phyloP scores from a whole-genome alignment of 2,888 invertebrate species.

The Pseudeuparius sepicola region DNA sequence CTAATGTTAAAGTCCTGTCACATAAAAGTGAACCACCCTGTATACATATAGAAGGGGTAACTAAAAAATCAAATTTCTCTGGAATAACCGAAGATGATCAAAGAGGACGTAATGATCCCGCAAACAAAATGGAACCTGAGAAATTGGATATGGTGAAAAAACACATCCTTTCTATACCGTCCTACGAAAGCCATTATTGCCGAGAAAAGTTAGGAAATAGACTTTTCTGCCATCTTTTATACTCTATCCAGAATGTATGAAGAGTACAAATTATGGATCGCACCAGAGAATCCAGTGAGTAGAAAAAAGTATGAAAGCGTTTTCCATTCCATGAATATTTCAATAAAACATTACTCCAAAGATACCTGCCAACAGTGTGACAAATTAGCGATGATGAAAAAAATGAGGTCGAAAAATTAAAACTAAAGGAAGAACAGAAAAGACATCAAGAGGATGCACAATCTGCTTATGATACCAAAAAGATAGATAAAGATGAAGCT shows the following conservation, averaged over 20 bases:
- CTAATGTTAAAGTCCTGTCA: too few relatives aligned
- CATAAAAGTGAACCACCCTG: too few relatives aligned
- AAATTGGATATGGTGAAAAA: slow-evolving; percentile 3
- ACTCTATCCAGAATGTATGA: slow-evolving; percentile 3
- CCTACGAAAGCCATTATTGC: slow-evolving; percentile 10
- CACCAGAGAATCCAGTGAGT: slow-evolving; percentile 5
- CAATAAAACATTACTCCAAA: slow-evolving; percentile 5
- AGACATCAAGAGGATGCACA: not conserved
- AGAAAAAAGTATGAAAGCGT: slow-evolving; percentile 4
- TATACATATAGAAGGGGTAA: too few relatives aligned
- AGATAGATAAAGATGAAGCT: too few relatives aligned
- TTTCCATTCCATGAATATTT: slow-evolving; percentile 3
- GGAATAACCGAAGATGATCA: slow-evolving; percentile 5
- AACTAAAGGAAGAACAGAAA: not conserved
- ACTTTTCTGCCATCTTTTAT: too few relatives aligned
- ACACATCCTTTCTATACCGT: slow-evolving; percentile 7
- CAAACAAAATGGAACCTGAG: slow-evolving; percentile 7
- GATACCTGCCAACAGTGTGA: too few relatives aligned
- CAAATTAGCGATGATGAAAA: too few relatives aligned
- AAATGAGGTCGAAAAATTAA: too few relatives aligned
- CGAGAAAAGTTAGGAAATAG: slow-evolving; percentile 1
- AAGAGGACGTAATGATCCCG: slow-evolving; percentile 9
- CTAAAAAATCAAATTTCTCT: not conserved
- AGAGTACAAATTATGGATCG: slow-evolving; percentile 6
- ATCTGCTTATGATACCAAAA: too few relatives aligned